Evolutionary conservation across 2,113 vertebrate genomes (phyloP), one percentile per base, ranked within the genome.

Genomic region (Amia ocellicauda): DNA sequence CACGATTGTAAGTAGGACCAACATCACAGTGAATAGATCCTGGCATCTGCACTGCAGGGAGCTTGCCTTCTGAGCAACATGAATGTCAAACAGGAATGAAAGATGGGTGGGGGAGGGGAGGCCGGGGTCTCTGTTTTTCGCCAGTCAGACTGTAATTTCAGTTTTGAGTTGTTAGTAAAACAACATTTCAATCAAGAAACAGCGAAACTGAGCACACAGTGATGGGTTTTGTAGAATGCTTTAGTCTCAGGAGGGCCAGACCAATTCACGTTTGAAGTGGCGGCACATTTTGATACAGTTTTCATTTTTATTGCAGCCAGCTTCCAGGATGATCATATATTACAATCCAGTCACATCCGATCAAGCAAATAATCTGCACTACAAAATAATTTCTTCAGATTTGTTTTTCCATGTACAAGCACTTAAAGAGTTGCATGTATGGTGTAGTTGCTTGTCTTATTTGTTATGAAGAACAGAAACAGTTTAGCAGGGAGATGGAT

Each of bases 281-380:
- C 80, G 84, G 87, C 86, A 85, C 88, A 84, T 83, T 88, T 84
- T 87, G 83, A 87, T 85, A 73, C 74, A 78, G 70, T 74, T 84
- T 88, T 86, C 78, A 82, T 85, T 11, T 86, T 86, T 83, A 40
- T 74, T 69, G 69, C 80, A 82, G 67, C 79, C 61, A 67, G 75
- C 77, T 74, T 79, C 69, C 42, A 52, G 36, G 17, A n/a, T 62
- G 24, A 82, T 85, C 84, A 84, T 77, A 85, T 85, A 86, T 84
- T 85, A 85, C 45, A 80, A 8, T 49, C 45, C 16, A 47, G 45
- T 47, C 45, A 47, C 45, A 47, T 47, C 45, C n/a, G 45, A 47
- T 47, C 45, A 47, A 16, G 45, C 10, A 47, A 13, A 47, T 47
- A 47, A 17, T 17, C 14, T 47, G 16, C 45, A 16, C 45, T n/a